Evolutionary conservation across 2,888 invertebrate genomes (phyloP), one percentile per base, ranked within the genome.

Genomic region (Brenthis ino): DNA sequence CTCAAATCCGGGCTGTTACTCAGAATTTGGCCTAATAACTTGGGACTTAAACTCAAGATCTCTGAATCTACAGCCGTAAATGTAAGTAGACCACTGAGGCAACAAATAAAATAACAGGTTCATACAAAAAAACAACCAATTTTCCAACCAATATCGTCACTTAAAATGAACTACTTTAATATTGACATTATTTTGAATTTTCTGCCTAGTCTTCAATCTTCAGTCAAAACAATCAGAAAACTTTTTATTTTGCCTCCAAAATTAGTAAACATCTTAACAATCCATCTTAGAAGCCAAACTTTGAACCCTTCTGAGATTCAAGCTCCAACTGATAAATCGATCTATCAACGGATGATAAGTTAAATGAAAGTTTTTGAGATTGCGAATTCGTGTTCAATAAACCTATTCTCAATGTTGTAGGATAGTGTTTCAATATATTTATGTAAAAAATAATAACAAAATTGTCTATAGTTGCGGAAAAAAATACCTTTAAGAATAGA

Each of bases 271-370:
- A 67, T 61, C 55, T 51, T 54, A 54, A 28, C 71, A 61, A 74
- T 74, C 71, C 64, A 69, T 73, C 73, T 71, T 66, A 54, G 58
- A 33, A 50, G 63, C 37, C 61, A 58, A 74, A 74, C 71, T 70
- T 74, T 67, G 65, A 69, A 73, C 72, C 73, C 77, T 75, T 68
- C 69, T 37, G 75, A 75, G 74, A 76, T 74, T 76, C 72, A 54
- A 28, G 28, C 60, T 56, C 14, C 57, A 65, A 75, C 70, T 72
- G 73, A 73, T 74, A 69, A 72, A 72, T 74, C 77, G 72, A 77
- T 76, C 76, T 74, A 74, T 75, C 72, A 68, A 69, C 64, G 16
- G 65, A 55, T 63, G 64, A 67, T 65, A 71, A 67, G 24, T 67
- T 67, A 50, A 57, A 57, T 57, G 47, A n/a, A 69, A 56, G 48